Evolutionary conservation across 2,113 vertebrate genomes (phyloP).

Genomic region (Coturnix japonica): DNA sequence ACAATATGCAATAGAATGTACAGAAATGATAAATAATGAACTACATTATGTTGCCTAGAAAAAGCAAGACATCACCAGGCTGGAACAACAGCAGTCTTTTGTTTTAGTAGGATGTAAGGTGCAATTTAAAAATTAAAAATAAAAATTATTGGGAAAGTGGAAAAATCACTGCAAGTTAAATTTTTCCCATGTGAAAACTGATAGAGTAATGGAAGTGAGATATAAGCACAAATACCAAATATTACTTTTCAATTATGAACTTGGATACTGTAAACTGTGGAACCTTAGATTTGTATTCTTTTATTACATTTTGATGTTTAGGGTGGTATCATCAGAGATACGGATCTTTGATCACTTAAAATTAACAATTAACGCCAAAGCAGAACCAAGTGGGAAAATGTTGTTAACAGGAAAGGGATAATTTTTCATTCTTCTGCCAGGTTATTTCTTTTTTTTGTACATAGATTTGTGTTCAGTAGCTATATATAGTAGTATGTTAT

Average conservation of each 20-base stretch:
- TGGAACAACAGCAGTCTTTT: not conserved
- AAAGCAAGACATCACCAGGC: not conserved
- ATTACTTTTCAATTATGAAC: not conserved
- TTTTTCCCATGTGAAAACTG: slow-evolving; percentile 1
- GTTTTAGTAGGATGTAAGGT: not conserved
- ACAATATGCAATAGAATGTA: not conserved
- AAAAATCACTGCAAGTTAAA: not conserved
- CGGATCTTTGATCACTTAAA: not conserved
- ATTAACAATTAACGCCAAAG: not conserved
- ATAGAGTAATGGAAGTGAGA: slow-evolving; percentile 11
- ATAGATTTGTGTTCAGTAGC: not conserved
- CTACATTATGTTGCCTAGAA: not conserved
- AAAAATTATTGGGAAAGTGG: not conserved
- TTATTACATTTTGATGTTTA: not conserved
- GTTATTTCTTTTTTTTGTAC: not conserved
- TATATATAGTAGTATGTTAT: not conserved
- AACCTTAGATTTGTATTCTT: not conserved
- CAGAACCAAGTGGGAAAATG: not conserved
- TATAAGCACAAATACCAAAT: not conserved
- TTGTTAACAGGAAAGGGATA: not conserved
- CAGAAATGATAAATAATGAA: not conserved
- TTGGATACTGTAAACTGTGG: not conserved
- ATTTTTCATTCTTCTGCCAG: not conserved
- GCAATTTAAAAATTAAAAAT: slow-evolving; percentile 14
- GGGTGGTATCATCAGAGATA: not conserved